Evolutionary conservation across 2,888 invertebrate genomes (phyloP).

Genomic region (Amphipoea lucens): DNA sequence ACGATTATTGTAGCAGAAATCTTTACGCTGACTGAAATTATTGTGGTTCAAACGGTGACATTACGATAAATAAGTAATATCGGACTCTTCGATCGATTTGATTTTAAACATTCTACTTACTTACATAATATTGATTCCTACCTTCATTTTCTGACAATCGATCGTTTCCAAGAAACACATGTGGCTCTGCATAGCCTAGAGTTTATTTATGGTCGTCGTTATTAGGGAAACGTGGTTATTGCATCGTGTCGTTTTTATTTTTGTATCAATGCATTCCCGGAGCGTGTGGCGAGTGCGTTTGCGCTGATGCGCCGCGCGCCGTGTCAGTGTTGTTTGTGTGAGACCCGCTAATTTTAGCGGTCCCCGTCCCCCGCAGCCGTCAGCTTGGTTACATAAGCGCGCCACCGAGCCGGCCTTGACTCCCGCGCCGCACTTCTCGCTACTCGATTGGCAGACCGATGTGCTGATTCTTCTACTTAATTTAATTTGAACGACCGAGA

Average conservation of each 20-base stretch:
- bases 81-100: constrained; percentile 33
- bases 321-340: constrained; percentile 83
- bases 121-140: constrained; percentile 65
- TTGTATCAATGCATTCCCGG: constrained; percentile 55
- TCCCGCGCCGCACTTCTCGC: constrained; percentile 85
- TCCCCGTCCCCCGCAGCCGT: constrained; percentile 78
- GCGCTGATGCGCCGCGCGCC: constrained; percentile 70
- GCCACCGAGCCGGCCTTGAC: constrained; percentile 87
- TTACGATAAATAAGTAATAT: constrained; percentile 45
- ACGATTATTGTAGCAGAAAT: constrained; percentile 39
- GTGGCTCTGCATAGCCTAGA: constrained; percentile 27
- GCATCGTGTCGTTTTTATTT: constrained; percentile 34
- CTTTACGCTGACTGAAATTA: constrained; percentile 38
- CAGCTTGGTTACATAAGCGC: constrained; percentile 84
- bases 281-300: constrained; percentile 71
- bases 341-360: constrained; percentile 88
- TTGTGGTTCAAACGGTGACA: constrained; percentile 42
- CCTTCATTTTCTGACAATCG: constrained; percentile 58
- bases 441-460: constrained; percentile 76
- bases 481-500: constrained; percentile 57
- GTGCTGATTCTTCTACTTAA: constrained; percentile 68
- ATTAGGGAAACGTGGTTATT: constrained; percentile 36
- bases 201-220: constrained; percentile 40
- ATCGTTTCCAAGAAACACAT: constrained; percentile 45
- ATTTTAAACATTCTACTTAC: constrained; percentile 58